A percentile compares a stretch with the other conserved stretches of the same genome.
Conservation (phyloP, 1,140 invertebrate genomes). For the Cardiocondyla obscurior region DNA sequence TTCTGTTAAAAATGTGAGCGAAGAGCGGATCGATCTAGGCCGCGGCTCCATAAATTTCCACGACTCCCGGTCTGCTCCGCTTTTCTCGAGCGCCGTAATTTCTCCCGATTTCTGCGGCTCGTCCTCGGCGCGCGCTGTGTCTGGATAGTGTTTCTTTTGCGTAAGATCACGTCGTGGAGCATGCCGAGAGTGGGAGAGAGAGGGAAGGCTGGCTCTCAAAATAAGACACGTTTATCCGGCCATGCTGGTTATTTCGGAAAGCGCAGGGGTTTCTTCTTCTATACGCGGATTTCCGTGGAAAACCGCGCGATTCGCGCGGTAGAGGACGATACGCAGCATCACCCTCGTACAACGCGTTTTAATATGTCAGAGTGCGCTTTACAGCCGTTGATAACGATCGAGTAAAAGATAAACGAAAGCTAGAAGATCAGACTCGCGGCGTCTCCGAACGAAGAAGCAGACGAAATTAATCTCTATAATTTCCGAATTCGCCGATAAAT, state of each 20-base stretch:
- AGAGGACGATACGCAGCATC: background rate
- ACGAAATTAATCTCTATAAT: background rate
- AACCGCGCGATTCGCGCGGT: slow-evolving; percentile 13
- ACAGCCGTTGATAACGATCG: background rate
- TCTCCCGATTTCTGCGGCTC: slow-evolving; percentile 62
- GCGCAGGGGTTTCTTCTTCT: slow-evolving; percentile 70
- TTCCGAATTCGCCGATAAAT: background rate
- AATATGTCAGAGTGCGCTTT: background rate
- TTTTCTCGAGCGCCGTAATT: slow-evolving; percentile 49
- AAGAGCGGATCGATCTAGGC: slow-evolving; percentile 38
- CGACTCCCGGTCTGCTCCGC: slow-evolving; percentile 39
- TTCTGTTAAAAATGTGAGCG: background rate
- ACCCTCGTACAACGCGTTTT: background rate
- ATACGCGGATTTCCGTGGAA: slow-evolving; percentile 63
- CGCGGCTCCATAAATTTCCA: slow-evolving; percentile 44
- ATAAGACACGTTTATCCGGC: slow-evolving; percentile 76
- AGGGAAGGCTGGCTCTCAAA: slow-evolving; percentile 69
- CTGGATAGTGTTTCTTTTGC: slow-evolving; percentile 76
- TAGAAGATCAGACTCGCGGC: background rate
- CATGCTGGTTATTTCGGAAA: slow-evolving; percentile 76
- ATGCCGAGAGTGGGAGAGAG: slow-evolving; percentile 45
- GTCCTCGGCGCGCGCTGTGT: slow-evolving; percentile 62
- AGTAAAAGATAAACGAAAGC: too few species aligned
- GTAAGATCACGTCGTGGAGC: slow-evolving; percentile 65
- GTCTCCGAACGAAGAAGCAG: background rate